A percentile compares a stretch with the other conserved stretches of the same genome.
Evolutionary conservation across 2,888 invertebrate species (phyloP).

Genomic region (Rhingia rostrata): DNA sequence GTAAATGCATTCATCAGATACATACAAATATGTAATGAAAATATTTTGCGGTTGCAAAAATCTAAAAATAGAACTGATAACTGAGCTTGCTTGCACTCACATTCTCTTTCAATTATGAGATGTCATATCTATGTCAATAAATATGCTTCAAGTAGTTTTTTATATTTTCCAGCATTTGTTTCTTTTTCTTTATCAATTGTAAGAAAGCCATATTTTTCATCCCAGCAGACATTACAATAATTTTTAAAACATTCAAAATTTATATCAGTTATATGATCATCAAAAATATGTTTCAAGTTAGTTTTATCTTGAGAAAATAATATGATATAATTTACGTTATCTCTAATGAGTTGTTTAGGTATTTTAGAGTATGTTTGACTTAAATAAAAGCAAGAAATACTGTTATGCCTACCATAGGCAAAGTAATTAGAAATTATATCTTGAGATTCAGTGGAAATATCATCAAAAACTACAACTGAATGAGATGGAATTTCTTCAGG

Average conservation of each 20-base stretch:
- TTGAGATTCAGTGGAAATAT: slow-evolving; percentile 24
- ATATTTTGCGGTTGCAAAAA: slow-evolving; percentile 7
- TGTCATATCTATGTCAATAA: slow-evolving; percentile 30
- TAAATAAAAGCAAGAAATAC: slow-evolving; percentile 25
- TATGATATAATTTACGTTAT: slow-evolving; percentile 40
- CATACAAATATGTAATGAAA: neutral
- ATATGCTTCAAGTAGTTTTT: slow-evolving; percentile 35
- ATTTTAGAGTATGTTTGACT: slow-evolving; percentile 18
- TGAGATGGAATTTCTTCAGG: slow-evolving; percentile 21
- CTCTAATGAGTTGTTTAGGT: slow-evolving; percentile 31
- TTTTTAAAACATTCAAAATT: slow-evolving; percentile 21
- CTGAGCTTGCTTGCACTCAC: slow-evolving; percentile 8
- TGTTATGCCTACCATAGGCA: slow-evolving; percentile 12
- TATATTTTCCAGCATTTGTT: slow-evolving; percentile 33
- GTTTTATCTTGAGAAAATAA: slow-evolving; percentile 26
- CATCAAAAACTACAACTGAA: slow-evolving; percentile 27
- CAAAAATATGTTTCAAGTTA: slow-evolving; percentile 33
- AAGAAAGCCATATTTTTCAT: slow-evolving; percentile 23
- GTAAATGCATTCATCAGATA: slow-evolving; percentile 11
- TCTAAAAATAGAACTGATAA: slow-evolving; percentile 11
- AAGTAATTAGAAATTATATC: slow-evolving; percentile 19
- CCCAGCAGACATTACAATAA: slow-evolving; percentile 14
- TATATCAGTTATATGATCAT: slow-evolving; percentile 29
- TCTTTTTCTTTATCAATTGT: slow-evolving; percentile 36
- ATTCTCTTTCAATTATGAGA: slow-evolving; percentile 22